phyloP scores from a whole-genome alignment of 2,113 vertebrate genomes.

The Anguilla japonica region DNA sequence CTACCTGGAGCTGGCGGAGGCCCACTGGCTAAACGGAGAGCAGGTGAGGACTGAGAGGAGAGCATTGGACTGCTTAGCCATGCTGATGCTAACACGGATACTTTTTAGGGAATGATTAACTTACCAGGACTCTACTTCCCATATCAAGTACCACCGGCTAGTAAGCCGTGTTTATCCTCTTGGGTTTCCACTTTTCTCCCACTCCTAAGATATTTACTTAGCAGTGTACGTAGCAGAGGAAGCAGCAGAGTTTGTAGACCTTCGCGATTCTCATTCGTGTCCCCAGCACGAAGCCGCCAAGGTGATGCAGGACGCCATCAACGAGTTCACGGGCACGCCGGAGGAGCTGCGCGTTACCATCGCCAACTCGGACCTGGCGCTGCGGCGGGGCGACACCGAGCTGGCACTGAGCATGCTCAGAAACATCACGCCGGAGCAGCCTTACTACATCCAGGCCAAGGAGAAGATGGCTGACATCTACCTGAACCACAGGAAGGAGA shows the following conservation, averaged over 20 bases:
- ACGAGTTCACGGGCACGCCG: constrained; percentile 89
- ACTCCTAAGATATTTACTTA: neutral
- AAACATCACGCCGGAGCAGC: constrained; percentile 84
- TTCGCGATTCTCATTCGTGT: neutral
- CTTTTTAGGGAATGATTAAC: neutral
- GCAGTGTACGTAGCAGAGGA: neutral
- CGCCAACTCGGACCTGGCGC: constrained; percentile 86
- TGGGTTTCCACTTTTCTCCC: no score
- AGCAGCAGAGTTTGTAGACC: no score
- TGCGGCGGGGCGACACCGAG: constrained; percentile 85
- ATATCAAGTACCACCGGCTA: neutral
- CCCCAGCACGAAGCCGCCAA: constrained; percentile 92
- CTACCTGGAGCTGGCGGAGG: constrained; percentile 89
- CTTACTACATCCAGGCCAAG: constrained; percentile 92
- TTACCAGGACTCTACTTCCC: neutral
- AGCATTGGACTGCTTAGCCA: neutral
- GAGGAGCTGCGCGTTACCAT: constrained; percentile 90
- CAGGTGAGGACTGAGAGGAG: constrained; percentile 66
- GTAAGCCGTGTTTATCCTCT: neutral
- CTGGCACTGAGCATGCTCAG: constrained; percentile 87
- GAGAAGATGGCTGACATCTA: constrained; percentile 96
- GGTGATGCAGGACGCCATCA: constrained; percentile 93
- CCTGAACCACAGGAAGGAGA: constrained; percentile 89
- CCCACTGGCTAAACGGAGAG: constrained; percentile 87
- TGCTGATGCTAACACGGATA: neutral